Base-by-base conservation (phyloP, 2,888 invertebrate species). In the Nephrotoma guestfalica region DNA sequence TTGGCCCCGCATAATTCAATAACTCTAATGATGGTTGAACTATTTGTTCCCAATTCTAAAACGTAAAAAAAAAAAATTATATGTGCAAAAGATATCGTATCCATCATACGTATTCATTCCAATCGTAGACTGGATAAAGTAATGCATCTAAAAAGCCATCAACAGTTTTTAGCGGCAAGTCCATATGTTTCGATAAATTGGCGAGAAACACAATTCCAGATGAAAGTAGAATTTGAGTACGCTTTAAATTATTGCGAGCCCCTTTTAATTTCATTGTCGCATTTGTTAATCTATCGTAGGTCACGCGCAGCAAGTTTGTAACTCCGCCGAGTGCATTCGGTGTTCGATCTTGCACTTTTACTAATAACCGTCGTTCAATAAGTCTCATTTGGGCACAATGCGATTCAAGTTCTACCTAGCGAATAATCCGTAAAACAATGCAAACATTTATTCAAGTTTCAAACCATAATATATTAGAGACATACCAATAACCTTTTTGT, bases 1-100 rank as follows among this genome's bases (percentile, higher is more conserved):
- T 88, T 3, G 91, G 90, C 0, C 91, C 91, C 87, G 90, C 90
- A 87, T 91, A 91, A 87, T 90, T 90, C 41, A 91, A 88, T 90
- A 91, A 90, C 88, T 91, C 91, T 51, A 92, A 89, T 86, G 90
- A 90, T 4, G 91, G 90, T 7, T 91, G 90, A 89, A 91, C 89
- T 6, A 90, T 90, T 88, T 91, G 90, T 87, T 91, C 91, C 92
- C 91, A 91, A 87, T 90, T 91, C 92, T 86, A 47, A 47, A 83
- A 13, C 7, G 86, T 41, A 86, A 83, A 83, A 41, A 84, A 13
- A 45, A 11, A 45, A 47, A n/a, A 86, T 45, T 57, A 57, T n/a
- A 13, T 47, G 41, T 41, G 41, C 15, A 41, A 41, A 2, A 41
- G 40, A 1, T 30, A 30, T 4, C 41, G 47, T 47, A 83, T n/a